Percentiles rank a stretch among this genome's conserved stretches.
Evolutionary conservation across 2,797 vertebrate species (phyloP).

Genomic region (Ciconia nigra): DNA sequence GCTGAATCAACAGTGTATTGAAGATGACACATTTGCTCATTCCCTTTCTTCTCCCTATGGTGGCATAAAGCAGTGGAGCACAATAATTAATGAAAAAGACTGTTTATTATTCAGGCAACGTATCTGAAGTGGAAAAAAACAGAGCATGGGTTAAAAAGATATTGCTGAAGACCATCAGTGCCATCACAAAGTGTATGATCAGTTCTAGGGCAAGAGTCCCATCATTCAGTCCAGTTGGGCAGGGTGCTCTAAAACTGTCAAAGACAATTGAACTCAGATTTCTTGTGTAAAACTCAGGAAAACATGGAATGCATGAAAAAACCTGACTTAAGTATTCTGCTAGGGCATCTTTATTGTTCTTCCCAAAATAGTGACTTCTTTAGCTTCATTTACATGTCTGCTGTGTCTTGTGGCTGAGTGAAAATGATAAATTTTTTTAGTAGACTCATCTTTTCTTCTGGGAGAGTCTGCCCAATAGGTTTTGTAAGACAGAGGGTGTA

Average conservation of each 20-base stretch:
- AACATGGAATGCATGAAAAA: not conserved
- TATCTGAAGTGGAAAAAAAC: not conserved
- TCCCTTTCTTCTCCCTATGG: conserved; percentile 36
- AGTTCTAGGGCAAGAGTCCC: not conserved
- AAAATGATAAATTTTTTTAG: not conserved
- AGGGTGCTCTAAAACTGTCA: conserved; percentile 20
- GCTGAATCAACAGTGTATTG: conserved; percentile 20
- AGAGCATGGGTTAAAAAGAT: not conserved
- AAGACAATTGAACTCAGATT: not conserved
- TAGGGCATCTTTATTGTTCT: not conserved
- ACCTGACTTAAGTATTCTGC: not conserved
- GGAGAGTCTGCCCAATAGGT: not conserved
- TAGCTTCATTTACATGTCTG: not conserved
- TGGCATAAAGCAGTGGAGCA: conserved; percentile 18
- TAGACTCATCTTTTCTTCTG: not conserved
- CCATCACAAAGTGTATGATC: not conserved
- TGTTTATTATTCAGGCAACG: conserved; percentile 24
- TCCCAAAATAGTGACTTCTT: not conserved
- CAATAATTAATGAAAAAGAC: conserved; percentile 34
- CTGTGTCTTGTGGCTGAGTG: not conserved
- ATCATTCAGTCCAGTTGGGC: not conserved
- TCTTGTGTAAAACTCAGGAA: not conserved
- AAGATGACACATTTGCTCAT: conserved; percentile 42
- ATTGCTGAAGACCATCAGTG: not conserved
- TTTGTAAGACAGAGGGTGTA: not conserved